A percentile compares a stretch with the other conserved stretches of the same genome.
phyloP scores from a whole-genome alignment of 2,797 vertebrate species.

The Thunnus albacares region DNA sequence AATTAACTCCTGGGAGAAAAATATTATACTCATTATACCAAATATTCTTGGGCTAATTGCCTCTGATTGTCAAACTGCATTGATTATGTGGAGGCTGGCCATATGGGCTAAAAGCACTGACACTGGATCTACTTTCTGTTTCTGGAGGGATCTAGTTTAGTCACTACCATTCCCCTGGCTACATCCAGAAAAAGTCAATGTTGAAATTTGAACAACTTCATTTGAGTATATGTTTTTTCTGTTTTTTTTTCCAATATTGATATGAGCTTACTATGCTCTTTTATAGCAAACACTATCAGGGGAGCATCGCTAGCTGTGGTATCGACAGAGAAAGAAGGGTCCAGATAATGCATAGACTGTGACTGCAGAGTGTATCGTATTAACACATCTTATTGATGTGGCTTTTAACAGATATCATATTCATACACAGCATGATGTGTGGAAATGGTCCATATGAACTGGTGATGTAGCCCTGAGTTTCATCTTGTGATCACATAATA shows the following conservation, averaged over 20 bases:
- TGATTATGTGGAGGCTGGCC: slow-evolving; percentile 72
- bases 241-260: slow-evolving; percentile 62
- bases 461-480: slow-evolving; percentile 67
- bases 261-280: slow-evolving; percentile 65
- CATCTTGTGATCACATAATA: slow-evolving; percentile 83
- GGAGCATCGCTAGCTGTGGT: slow-evolving; percentile 62
- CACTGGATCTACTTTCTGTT: slow-evolving; percentile 72
- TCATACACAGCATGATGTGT: slow-evolving; percentile 68
- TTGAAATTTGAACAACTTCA: slow-evolving; percentile 83
- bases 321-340: slow-evolving; percentile 60
- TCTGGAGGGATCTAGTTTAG: slow-evolving; percentile 62
- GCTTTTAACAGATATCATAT: slow-evolving; percentile 81
- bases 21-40: slow-evolving; percentile 52
- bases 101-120: slow-evolving; percentile 79
- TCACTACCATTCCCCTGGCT: slow-evolving; percentile 58
- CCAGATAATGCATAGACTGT: slow-evolving; percentile 75
- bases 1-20: slow-evolving; percentile 43
- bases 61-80: slow-evolving; percentile 75
- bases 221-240: slow-evolving; percentile 48
- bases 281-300: slow-evolving; percentile 76
- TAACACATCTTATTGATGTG: slow-evolving; percentile 81
- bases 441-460: slow-evolving; percentile 73
- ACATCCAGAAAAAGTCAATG: slow-evolving; percentile 70
- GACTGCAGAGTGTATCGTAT: slow-evolving; percentile 81
- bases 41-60: slow-evolving; percentile 70